Evolutionary conservation across 2,888 invertebrate species (phyloP).

Genomic region (Diarsia dahlii): DNA sequence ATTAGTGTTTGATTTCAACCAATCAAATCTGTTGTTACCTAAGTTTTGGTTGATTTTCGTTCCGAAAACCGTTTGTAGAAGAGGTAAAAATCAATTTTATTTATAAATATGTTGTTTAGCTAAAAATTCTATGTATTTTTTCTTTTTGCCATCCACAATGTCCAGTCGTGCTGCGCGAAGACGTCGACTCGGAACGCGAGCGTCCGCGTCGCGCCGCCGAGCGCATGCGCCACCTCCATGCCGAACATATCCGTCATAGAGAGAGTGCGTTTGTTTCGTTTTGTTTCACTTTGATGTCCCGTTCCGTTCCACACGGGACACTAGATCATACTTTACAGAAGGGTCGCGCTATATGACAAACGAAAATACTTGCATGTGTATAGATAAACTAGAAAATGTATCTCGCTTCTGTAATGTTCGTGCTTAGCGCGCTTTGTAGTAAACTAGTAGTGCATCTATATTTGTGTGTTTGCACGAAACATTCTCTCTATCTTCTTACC

Average conservation of each 20-base stretch:
- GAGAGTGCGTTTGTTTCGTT: conserved; percentile 68
- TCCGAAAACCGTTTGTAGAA: neutral
- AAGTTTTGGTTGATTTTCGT: neutral
- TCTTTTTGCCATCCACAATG: conserved; percentile 6
- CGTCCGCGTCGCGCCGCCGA: conserved; percentile 35
- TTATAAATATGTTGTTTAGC: neutral
- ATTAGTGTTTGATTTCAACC: neutral
- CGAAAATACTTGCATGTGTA: neutral
- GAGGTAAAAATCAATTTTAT: neutral
- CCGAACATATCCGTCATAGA: conserved; percentile 73
- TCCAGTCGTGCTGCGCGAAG: conserved; percentile 32
- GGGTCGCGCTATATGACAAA: neutral
- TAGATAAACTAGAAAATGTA: neutral
- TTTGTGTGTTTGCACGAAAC: neutral
- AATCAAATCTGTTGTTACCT: neutral
- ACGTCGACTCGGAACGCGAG: conserved; percentile 72
- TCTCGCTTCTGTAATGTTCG: neutral
- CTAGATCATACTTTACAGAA: neutral
- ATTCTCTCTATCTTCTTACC: neutral
- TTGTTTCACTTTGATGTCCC: conserved; percentile 35
- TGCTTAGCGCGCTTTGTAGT: neutral
- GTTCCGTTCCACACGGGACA: conserved; percentile 1
- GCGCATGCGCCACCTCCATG: conserved; percentile 32
- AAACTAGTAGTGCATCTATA: neutral
- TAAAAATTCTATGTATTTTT: conserved; percentile 6